Evolutionary conservation across 1,140 invertebrate genomes (phyloP).

Genomic region (Ceratina japonica): DNA sequence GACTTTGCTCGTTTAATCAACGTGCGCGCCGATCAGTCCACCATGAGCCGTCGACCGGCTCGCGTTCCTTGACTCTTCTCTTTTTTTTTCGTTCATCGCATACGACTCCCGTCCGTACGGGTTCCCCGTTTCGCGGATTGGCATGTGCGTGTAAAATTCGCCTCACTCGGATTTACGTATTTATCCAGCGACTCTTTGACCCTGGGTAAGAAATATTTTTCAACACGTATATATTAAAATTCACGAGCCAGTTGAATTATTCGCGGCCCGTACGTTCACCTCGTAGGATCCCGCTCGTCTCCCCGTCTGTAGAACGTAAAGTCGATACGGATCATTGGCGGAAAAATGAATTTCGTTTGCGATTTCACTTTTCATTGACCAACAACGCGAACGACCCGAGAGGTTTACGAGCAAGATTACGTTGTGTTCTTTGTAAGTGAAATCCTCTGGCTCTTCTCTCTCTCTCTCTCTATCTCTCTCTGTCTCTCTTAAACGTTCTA

Average conservation of each 20-base stretch:
- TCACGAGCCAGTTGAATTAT: no score
- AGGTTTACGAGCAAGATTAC: constrained; percentile 39
- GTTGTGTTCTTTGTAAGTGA: constrained; percentile 50
- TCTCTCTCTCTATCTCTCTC: no score
- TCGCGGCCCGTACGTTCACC: no score
- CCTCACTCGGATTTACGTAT: no score
- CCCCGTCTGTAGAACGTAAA: not conserved
- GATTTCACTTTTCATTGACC: constrained; percentile 53
- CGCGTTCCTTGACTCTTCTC: not conserved
- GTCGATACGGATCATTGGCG: not conserved
- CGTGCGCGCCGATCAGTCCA: constrained; percentile 53
- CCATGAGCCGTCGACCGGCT: constrained; percentile 51
- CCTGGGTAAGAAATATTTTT: no score
- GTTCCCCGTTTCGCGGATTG: no score
- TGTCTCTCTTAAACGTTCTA: constrained; percentile 36
- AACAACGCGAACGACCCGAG: constrained; percentile 12
- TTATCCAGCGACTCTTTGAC: no score
- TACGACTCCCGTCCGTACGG: no score
- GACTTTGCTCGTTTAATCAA: constrained; percentile 22
- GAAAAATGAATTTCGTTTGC: not conserved
- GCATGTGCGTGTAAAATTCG: no score
- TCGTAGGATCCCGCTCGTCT: no score
- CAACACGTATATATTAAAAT: no score
- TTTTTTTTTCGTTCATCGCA: not conserved
- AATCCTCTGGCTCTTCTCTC: constrained; percentile 27